A percentile compares a stretch with the other conserved stretches of the same genome.
Evolutionary conservation across 2,113 vertebrate genomes (phyloP).

Genomic region (Motacilla tschutschensis): DNA sequence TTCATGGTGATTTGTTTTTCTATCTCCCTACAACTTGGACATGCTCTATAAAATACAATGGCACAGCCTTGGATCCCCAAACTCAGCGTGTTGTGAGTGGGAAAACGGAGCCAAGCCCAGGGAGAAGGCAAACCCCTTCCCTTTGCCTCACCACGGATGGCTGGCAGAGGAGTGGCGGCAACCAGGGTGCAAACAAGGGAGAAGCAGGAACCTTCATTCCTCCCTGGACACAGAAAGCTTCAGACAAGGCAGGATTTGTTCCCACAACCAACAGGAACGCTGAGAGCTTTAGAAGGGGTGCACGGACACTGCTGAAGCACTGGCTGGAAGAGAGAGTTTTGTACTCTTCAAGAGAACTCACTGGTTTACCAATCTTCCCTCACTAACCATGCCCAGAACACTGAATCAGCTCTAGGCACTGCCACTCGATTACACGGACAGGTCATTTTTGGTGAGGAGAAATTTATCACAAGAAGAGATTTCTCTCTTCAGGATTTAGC

Average conservation of each 20-base stretch:
- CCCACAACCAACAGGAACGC: not conserved
- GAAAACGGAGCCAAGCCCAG: not conserved
- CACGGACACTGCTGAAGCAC: not conserved
- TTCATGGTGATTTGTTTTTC: not conserved
- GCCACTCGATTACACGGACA: not conserved
- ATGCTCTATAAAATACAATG: not conserved
- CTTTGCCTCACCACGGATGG: accelerated
- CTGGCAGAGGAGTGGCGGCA: not conserved
- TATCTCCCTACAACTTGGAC: not conserved
- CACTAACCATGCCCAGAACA: not conserved
- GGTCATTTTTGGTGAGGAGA: not conserved
- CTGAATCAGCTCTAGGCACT: not conserved
- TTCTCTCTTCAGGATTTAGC: not conserved
- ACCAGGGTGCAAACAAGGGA: not conserved
- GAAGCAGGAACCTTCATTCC: not conserved
- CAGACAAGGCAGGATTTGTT: not conserved
- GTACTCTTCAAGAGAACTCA: not conserved
- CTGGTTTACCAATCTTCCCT: not conserved
- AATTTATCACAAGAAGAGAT: not conserved
- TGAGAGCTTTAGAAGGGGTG: not conserved
- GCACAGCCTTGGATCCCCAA: not conserved
- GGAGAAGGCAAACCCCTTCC: not conserved
- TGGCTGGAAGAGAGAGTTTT: not conserved
- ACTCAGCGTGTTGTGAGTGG: not conserved
- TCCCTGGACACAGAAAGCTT: not conserved